These are phyloP conservation scores for Gadopsis marmoratus DNA, from an alignment of 2,797 vertebrate species.

Conservation along the genomic window DNA sequence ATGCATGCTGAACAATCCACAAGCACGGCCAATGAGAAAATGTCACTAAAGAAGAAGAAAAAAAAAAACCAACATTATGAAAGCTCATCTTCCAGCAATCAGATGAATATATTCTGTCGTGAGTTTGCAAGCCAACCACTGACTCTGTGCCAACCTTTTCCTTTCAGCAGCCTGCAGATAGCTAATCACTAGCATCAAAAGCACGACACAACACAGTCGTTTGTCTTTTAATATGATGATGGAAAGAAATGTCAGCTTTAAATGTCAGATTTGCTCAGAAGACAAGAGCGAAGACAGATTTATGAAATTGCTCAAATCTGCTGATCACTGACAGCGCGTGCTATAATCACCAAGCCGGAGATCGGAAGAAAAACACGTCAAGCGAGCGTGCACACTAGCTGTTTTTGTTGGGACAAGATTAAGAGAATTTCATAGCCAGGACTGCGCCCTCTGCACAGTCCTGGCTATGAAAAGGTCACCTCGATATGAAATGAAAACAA, in stretches of 20 bases:
- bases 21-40: constrained; percentile 11
- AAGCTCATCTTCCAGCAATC: constrained; percentile 52
- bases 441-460: too few species aligned
- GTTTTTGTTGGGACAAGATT: constrained; percentile 54
- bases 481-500: constrained; percentile 74
- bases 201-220: constrained; percentile 60
- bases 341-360: constrained; percentile 53
- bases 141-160: constrained; percentile 67
- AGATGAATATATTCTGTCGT: constrained; percentile 58
- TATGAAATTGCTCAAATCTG: constrained; percentile 70
- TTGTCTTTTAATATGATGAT: constrained; percentile 79
- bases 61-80: constrained; percentile 13
- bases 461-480: constrained; percentile 82
- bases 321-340: constrained; percentile 48
- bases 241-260: constrained; percentile 83
- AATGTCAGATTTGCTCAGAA: constrained; percentile 83
- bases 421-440: too few species aligned
- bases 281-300: constrained; percentile 73
- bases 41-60: constrained; percentile 11
- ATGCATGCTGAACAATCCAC: constrained; percentile 24
- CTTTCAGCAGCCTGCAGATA: constrained; percentile 72
- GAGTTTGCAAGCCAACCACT: constrained; percentile 42
- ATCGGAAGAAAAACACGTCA: constrained; percentile 25
- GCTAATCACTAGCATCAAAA: constrained; percentile 76
- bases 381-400: constrained; percentile 17